Base-by-base conservation (phyloP, 2,797 vertebrate genomes). In the Lepus townsendii region DNA sequence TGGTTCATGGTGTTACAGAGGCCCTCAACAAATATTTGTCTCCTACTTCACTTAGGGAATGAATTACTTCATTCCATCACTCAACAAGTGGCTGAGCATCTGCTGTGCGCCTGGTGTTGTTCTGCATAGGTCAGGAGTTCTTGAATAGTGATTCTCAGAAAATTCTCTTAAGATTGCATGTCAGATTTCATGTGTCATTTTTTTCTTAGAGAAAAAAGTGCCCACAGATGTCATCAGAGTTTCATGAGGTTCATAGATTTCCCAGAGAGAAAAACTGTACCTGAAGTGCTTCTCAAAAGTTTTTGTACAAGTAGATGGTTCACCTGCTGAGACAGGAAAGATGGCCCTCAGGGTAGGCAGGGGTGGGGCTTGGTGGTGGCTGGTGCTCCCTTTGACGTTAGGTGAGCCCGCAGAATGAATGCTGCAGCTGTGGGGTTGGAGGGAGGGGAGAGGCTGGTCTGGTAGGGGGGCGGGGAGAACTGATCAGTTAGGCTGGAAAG, bases 401-500 rank as follows among this genome's bases (percentile, higher is more conserved):
- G 42, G 42, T 47, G 42, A 47, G 42, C 42, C 24, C 62, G 11
- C 22, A 35, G 14, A 79, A 38, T 30, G 69, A 72, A 22, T 95
- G 62, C 57, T 83, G 68, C 65, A 86, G 52, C 73, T 85, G 17
- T 92, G 68, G n/a, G 26, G 35, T 79, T 83, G 62, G 76, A 93
- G 62, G 73, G 2, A 11, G 16, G 9, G 27, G 65, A 57, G 80
- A 32, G 32, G 60, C 38, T 60, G 2, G 68, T 62, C 24, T 35
- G 89, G 20, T n/a, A 68, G n/a, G 71, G 78, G 32, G 60, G 52
- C 17, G 38, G 38, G 60, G 92, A 79, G 57, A 35, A 50, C 76
- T 89, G 88, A 72, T 65, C 90, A 86, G 54, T 92, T 92, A 78
- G 22, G 20, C 50, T 93, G 77, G 42, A 69, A 87, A 73, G 87